Conservation (phyloP, 2,113 vertebrate genomes). For the Lophius piscatorius region DNA sequence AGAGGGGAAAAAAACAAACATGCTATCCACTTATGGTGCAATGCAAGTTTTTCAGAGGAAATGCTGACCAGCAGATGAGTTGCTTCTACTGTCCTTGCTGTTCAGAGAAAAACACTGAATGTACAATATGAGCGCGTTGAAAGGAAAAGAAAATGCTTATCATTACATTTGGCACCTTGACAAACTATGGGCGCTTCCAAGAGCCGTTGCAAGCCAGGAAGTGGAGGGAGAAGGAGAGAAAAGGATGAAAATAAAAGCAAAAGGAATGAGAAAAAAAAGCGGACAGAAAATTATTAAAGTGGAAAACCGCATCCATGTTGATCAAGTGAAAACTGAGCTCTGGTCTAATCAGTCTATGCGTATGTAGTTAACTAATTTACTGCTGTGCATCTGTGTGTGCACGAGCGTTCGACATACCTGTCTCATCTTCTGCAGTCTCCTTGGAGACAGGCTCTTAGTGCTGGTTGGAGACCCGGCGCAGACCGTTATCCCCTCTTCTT, state of each 20-base stretch:
- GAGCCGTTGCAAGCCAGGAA: slow-evolving; percentile 33
- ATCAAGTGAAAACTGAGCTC: slow-evolving; percentile 48
- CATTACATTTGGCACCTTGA: slow-evolving; percentile 67
- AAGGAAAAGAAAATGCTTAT: slow-evolving; percentile 62
- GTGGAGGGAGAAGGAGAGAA: neutral
- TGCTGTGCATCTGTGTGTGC: slow-evolving; percentile 42
- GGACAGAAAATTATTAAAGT: slow-evolving; percentile 30
- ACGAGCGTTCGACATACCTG: slow-evolving; percentile 61
- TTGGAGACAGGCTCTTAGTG: slow-evolving; percentile 84
- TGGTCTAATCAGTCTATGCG: slow-evolving; percentile 43
- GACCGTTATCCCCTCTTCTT: slow-evolving; percentile 72
- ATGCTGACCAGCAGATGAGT: slow-evolving; percentile 73
- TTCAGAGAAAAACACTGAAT: slow-evolving; percentile 59
- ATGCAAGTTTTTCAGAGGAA: slow-evolving; percentile 74
- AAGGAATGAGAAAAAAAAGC: slow-evolving; percentile 17
- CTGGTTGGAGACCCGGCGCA: slow-evolving; percentile 81
- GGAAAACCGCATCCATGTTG: slow-evolving; percentile 40
- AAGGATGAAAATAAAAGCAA: neutral
- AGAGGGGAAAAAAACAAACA: slow-evolving; percentile 8
- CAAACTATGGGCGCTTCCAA: slow-evolving; percentile 62
- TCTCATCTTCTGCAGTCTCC: slow-evolving; percentile 82
- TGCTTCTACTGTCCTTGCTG: slow-evolving; percentile 59
- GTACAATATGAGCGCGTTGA: slow-evolving; percentile 52
- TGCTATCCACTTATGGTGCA: slow-evolving; percentile 55
- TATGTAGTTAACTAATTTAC: slow-evolving; percentile 51